Evolutionary conservation across 2,888 invertebrate species (phyloP).

Genomic region (Thymelicus sylvestris): DNA sequence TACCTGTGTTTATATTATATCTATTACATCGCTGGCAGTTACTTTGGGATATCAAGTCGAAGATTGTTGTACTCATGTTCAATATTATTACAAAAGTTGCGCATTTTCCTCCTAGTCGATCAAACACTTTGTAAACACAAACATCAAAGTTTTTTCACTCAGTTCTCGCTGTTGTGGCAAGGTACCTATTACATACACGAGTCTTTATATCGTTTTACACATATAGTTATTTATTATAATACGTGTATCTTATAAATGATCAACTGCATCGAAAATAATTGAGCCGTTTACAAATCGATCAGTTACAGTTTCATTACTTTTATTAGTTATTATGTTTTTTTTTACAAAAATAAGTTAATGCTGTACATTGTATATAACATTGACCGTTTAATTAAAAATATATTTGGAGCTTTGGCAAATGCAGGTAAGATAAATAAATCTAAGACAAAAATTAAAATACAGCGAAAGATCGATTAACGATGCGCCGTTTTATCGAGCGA

Average conservation of each 20-base stretch:
- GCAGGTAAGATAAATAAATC: background rate
- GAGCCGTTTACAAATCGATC: too few species aligned
- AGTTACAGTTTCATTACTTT: too few species aligned
- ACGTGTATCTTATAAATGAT: too few species aligned
- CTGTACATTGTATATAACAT: too few species aligned
- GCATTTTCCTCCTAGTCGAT: background rate
- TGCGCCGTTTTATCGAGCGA: conserved; percentile 10
- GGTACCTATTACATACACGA: too few species aligned
- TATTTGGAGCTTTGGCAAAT: background rate
- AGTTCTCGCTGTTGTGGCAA: background rate
- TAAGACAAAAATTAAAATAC: background rate
- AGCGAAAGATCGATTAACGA: conserved; percentile 6
- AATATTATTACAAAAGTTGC: conserved; percentile 25
- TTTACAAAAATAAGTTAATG: too few species aligned
- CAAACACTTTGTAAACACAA: background rate
- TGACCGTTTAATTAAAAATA: too few species aligned
- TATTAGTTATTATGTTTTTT: too few species aligned
- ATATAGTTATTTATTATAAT: background rate
- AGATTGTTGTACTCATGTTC: conserved; percentile 9
- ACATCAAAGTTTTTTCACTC: conserved; percentile 19
- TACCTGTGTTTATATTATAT: too few species aligned
- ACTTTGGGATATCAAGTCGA: too few species aligned
- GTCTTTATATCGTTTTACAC: background rate
- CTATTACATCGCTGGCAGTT: too few species aligned
- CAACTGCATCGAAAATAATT: too few species aligned